These are phyloP conservation scores for Morinoia aosen DNA, from an alignment of 2,888 invertebrate species.

Conservation along the genomic window DNA sequence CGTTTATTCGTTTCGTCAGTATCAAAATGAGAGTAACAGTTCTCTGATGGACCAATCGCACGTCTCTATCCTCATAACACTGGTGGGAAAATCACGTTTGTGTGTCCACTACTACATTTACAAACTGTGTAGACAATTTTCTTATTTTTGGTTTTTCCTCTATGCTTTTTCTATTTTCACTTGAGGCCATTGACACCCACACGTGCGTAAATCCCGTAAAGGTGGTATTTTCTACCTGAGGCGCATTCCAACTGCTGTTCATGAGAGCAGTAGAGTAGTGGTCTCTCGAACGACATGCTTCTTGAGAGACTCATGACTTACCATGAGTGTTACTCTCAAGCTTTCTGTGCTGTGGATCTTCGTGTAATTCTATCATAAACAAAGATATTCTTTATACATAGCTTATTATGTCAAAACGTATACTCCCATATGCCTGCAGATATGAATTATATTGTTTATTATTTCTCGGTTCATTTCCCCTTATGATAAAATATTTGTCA, in stretches of 20 bases:
- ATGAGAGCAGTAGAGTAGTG: background rate
- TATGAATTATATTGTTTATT: constrained; percentile 67
- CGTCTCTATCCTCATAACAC: background rate
- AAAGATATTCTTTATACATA: constrained; percentile 67
- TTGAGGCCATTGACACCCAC: background rate
- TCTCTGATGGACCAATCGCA: background rate
- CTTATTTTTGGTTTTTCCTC: background rate
- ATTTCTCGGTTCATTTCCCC: background rate
- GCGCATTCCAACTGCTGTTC: background rate
- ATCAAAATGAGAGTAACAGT: background rate
- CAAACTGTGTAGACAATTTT: background rate
- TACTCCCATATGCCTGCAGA: constrained; percentile 67
- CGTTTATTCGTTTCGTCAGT: background rate
- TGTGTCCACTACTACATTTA: background rate
- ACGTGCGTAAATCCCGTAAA: background rate
- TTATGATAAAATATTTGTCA: background rate
- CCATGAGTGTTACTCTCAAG: constrained; percentile 41
- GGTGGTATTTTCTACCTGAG: background rate
- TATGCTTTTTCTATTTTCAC: background rate
- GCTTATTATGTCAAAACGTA: constrained; percentile 61
- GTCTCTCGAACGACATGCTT: background rate
- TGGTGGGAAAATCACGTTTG: background rate
- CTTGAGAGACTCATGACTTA: background rate
- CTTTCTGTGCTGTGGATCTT: constrained; percentile 54
- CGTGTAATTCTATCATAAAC: constrained; percentile 65